These are phyloP conservation scores for Lasioglossum oenotherae DNA, from an alignment of 2,888 invertebrate genomes.

Conservation along the genomic window DNA sequence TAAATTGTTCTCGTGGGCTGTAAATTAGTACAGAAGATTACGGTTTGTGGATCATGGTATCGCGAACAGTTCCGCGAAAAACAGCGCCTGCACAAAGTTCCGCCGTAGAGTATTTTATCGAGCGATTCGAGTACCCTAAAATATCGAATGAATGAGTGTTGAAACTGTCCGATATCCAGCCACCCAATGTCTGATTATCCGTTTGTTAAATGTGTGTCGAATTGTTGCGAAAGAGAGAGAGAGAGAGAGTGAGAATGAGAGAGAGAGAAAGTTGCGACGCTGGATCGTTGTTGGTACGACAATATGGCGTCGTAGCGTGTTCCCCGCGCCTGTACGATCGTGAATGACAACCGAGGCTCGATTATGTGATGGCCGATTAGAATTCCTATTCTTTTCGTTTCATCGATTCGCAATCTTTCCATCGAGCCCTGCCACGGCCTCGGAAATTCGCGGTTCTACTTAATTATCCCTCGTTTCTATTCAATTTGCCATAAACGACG, in stretches of 20 bases:
- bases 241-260: neutral
- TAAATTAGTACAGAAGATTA: neutral
- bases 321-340: constrained; percentile 49
- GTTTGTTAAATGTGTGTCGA: constrained; percentile 62
- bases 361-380: constrained; percentile 61
- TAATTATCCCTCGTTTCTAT: constrained; percentile 49
- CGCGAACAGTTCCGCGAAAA: constrained; percentile 5
- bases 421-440: constrained; percentile 57
- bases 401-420: constrained; percentile 40
- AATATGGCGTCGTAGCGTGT: constrained; percentile 28
- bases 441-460: constrained; percentile 39
- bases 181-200: constrained; percentile 56
- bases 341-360: constrained; percentile 43
- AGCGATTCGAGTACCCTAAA: constrained; percentile 21
- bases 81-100: constrained; percentile 15
- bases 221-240: constrained; percentile 43
- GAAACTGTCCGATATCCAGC: constrained; percentile 56
- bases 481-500: constrained; percentile 52
- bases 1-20: neutral
- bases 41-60: neutral
- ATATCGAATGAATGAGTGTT: constrained; percentile 42
- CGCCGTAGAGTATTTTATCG: constrained; percentile 29
- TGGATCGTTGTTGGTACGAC: constrained; percentile 46
- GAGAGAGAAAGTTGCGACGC: constrained; percentile 29
- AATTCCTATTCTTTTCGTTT: constrained; percentile 41